A percentile compares a stretch with the other conserved stretches of the same genome.
These are phyloP conservation scores for Eupsittula cactorum DNA, from an alignment of 2,113 vertebrate genomes.

Conservation along the genomic window DNA sequence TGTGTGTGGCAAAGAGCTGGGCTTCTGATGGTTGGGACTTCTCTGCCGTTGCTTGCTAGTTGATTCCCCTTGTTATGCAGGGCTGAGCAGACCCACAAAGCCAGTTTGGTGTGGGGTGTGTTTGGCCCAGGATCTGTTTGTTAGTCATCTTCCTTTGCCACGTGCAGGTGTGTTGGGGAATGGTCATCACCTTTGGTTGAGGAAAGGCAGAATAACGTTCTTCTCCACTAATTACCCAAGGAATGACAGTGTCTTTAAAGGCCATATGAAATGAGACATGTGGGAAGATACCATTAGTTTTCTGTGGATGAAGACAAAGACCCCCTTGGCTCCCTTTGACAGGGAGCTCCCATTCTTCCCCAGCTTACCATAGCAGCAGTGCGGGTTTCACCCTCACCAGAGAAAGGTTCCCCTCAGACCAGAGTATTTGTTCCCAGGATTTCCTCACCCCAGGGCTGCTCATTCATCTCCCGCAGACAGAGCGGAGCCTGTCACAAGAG, in stretches of 20 bases:
- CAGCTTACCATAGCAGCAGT: background rate
- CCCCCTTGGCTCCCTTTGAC: slow-evolving; percentile 2
- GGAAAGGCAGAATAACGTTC: background rate
- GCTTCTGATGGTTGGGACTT: background rate
- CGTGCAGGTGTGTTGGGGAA: background rate
- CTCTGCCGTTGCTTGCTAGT: background rate
- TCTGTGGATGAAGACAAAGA: slow-evolving; percentile 17
- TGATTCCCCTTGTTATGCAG: background rate
- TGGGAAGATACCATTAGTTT: background rate
- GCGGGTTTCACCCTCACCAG: background rate
- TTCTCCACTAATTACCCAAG: background rate
- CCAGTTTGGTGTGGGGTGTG: background rate
- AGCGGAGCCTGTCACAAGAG: slow-evolving; percentile 57
- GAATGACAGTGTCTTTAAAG: background rate
- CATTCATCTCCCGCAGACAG: slow-evolving; percentile 40
- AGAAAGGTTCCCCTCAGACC: background rate
- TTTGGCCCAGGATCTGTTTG: background rate
- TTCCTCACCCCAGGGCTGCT: slow-evolving; percentile 21
- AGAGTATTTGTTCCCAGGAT: slow-evolving; percentile 49
- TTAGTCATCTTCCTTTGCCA: background rate
- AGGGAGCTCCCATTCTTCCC: slow-evolving; percentile 20
- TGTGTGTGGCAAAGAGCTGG: background rate
- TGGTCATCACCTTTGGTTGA: background rate
- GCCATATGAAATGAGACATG: background rate
- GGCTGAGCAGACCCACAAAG: background rate